A percentile compares a stretch with the other conserved stretches of the same genome.
Conservation (phyloP, 1,140 invertebrate genomes). For the Centruroides sculpturatus region DNA sequence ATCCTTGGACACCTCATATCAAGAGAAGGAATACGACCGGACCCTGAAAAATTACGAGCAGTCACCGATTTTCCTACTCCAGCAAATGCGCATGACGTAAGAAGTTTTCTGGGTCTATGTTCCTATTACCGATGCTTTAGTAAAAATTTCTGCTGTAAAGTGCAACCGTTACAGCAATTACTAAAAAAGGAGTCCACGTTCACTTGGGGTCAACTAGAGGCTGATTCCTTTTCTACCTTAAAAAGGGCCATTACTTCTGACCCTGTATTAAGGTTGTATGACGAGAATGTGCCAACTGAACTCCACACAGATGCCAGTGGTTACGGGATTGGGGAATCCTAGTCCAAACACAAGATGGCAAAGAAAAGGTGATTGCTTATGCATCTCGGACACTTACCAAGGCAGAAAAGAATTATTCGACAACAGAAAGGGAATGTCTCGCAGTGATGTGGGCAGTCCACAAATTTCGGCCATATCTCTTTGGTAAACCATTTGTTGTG, state of each 20-base stretch:
- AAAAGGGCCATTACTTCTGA: neutral
- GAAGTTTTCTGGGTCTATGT: slow-evolving; percentile 22
- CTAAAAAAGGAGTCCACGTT: slow-evolving; percentile 11
- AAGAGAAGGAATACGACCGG: slow-evolving; percentile 15
- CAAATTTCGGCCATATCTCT: too few relatives aligned
- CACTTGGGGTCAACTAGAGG: neutral
- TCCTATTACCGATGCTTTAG: slow-evolving; percentile 17
- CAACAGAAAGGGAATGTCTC: too few relatives aligned
- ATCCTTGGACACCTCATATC: slow-evolving; percentile 16
- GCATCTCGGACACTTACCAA: too few relatives aligned
- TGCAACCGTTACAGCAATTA: slow-evolving; percentile 12
- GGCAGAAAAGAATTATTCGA: too few relatives aligned
- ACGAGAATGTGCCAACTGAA: neutral
- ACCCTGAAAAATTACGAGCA: slow-evolving; percentile 20
- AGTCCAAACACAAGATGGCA: neutral
- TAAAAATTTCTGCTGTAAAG: slow-evolving; percentile 10
- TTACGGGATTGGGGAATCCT: neutral
- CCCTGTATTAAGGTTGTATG: neutral
- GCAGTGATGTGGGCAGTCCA: too few relatives aligned
- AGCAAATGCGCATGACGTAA: slow-evolving; percentile 16
- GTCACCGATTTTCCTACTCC: slow-evolving; percentile 21
- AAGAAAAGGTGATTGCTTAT: too few relatives aligned
- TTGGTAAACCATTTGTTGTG: too few relatives aligned
- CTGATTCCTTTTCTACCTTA: neutral
- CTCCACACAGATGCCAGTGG: neutral